phyloP scores from a whole-genome alignment of 1,140 invertebrate species.

The Muscidifurax raptorellus region DNA sequence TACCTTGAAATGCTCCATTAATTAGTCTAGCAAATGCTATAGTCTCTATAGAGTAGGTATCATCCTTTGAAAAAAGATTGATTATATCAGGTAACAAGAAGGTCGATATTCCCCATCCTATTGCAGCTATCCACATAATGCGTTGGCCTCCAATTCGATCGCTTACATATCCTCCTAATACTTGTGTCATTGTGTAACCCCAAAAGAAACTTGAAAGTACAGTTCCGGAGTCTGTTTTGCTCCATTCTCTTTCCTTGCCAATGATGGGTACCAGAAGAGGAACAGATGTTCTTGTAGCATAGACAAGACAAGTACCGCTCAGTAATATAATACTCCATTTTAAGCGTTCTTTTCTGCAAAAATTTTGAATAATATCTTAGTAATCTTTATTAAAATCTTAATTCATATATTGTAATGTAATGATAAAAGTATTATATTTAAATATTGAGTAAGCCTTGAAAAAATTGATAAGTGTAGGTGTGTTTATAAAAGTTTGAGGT shows the following conservation, averaged over 20 bases:
- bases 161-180: constrained; percentile 83
- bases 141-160: constrained; percentile 83
- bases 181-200: constrained; percentile 86
- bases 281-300: constrained; percentile 82
- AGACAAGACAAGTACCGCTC: constrained; percentile 81
- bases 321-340: constrained; percentile 81
- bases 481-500: not conserved
- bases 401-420: no score
- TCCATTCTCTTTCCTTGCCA: constrained; percentile 82
- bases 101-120: constrained; percentile 82
- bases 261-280: constrained; percentile 81
- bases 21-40: constrained; percentile 79
- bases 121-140: constrained; percentile 79
- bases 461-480: not conserved
- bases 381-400: not conserved
- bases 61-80: constrained; percentile 76
- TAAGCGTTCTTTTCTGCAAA: constrained; percentile 74
- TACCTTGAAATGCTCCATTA: constrained; percentile 83
- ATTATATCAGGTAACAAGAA: constrained; percentile 82
- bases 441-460: not conserved
- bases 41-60: constrained; percentile 76
- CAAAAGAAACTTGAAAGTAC: constrained; percentile 86
- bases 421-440: not conserved
- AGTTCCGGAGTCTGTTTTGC: constrained; percentile 83
- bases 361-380: not conserved